Conservation (phyloP, 2,797 vertebrate genomes). For the Dryobates pubescens region DNA sequence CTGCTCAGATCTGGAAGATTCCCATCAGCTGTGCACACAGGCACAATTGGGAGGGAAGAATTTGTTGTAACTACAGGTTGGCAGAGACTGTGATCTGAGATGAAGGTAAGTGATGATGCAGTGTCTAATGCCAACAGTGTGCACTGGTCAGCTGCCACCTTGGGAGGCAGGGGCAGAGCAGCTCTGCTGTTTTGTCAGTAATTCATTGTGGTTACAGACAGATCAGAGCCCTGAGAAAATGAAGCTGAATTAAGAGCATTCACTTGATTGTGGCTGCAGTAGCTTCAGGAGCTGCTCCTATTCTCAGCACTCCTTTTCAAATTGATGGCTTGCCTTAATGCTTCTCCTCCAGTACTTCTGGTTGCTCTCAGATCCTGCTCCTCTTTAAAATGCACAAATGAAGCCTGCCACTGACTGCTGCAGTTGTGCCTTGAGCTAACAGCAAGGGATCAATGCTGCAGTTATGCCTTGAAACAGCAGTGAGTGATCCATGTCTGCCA, state of each 20-base stretch:
- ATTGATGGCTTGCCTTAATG: not conserved
- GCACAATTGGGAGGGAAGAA: not conserved
- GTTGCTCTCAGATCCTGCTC: not conserved
- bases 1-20: not conserved
- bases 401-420: not conserved
- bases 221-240: not conserved
- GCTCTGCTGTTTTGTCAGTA: not conserved
- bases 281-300: slow-evolving; percentile 8
- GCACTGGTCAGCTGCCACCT: slow-evolving; percentile 2
- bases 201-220: not conserved
- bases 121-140: not conserved
- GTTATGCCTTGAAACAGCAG: not conserved
- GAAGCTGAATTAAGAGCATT: not conserved
- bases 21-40: not conserved
- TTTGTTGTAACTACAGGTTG: slow-evolving; percentile 32
- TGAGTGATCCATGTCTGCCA: not conserved
- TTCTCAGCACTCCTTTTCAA: not conserved
- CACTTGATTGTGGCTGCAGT: not conserved
- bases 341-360: not conserved
- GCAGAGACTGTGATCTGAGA: slow-evolving; percentile 18
- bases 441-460: not conserved
- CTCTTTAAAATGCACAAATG: not conserved
- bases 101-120: not conserved
- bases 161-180: not conserved
- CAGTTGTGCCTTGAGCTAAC: not conserved